Evolutionary conservation across 1,140 invertebrate genomes (phyloP).

Genomic region (Aphelenchoides besseyi): DNA sequence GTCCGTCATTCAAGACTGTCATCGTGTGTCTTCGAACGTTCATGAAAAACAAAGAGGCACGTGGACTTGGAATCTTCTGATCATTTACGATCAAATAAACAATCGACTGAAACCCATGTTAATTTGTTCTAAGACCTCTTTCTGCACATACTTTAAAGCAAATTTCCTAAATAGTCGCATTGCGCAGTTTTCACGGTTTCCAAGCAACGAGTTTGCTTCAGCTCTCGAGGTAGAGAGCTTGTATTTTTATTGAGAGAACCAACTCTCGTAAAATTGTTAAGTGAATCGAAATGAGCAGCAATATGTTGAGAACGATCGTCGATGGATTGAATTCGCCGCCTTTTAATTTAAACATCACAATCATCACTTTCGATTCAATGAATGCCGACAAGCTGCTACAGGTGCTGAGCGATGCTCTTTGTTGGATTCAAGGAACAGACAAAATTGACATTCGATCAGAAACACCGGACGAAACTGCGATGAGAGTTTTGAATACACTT

Average conservation of each 20-base stretch:
- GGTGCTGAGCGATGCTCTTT: slow-evolving; percentile 38
- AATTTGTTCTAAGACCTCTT: too few relatives aligned
- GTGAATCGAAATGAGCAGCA: slow-evolving; percentile 31
- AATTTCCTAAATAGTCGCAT: too few relatives aligned
- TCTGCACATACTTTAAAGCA: too few relatives aligned
- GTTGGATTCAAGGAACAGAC: slow-evolving; percentile 41
- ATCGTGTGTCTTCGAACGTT: too few relatives aligned
- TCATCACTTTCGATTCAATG: slow-evolving; percentile 47
- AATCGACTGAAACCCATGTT: too few relatives aligned
- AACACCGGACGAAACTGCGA: slow-evolving; percentile 48
- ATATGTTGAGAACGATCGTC: slow-evolving; percentile 36
- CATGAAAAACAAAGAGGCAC: background rate
- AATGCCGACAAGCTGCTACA: slow-evolving; percentile 35
- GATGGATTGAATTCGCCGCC: slow-evolving; percentile 45
- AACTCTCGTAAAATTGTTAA: too few relatives aligned
- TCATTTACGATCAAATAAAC: too few relatives aligned
- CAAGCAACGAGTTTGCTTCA: background rate
- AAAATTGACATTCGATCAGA: slow-evolving; percentile 47
- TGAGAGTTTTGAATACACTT: slow-evolving; percentile 44
- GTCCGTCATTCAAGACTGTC: too few relatives aligned
- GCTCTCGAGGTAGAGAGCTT: background rate
- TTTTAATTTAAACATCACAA: slow-evolving; percentile 37
- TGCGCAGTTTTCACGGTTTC: background rate
- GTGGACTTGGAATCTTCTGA: background rate
- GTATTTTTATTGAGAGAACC: background rate